Evolutionary conservation across 1,140 invertebrate species (phyloP).

Genomic region (Stegodyphus mimosarum): DNA sequence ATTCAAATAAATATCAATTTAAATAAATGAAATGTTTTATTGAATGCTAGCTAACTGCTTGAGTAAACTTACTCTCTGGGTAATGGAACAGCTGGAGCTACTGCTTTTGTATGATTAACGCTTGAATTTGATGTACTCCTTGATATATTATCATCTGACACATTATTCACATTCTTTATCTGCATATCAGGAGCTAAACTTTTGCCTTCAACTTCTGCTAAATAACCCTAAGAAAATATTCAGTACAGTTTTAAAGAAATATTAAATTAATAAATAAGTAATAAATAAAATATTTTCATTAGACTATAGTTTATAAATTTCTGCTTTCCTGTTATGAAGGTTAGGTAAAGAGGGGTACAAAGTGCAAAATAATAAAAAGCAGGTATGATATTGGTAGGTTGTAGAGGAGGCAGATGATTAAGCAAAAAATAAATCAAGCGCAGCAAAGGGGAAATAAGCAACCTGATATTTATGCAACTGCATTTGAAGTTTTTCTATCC

Average conservation of each 20-base stretch:
- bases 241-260: background rate
- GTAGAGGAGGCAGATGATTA: too few relatives aligned
- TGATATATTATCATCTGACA: slow-evolving; percentile 85
- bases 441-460: slow-evolving; percentile 1
- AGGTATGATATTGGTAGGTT: too few relatives aligned
- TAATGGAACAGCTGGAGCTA: slow-evolving; percentile 49
- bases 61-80: slow-evolving; percentile 43
- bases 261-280: background rate
- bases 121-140: slow-evolving; percentile 90
- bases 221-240: slow-evolving; percentile 28
- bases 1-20: too few relatives aligned
- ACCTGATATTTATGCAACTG: slow-evolving; percentile 82
- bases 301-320: background rate
- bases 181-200: slow-evolving; percentile 9
- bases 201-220: slow-evolving; percentile 48
- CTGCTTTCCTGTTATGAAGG: too few relatives aligned
- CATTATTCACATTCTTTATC: slow-evolving; percentile 69
- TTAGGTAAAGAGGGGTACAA: too few relatives aligned
- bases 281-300: background rate
- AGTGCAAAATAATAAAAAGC: too few relatives aligned
- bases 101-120: slow-evolving; percentile 75
- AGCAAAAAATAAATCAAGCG: too few relatives aligned
- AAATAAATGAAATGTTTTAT: too few relatives aligned
- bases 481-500: slow-evolving; percentile 86
- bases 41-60: too few relatives aligned